These are phyloP conservation scores for Troilus luridus DNA, from an alignment of 2,888 invertebrate species.

Conservation along the genomic window DNA sequence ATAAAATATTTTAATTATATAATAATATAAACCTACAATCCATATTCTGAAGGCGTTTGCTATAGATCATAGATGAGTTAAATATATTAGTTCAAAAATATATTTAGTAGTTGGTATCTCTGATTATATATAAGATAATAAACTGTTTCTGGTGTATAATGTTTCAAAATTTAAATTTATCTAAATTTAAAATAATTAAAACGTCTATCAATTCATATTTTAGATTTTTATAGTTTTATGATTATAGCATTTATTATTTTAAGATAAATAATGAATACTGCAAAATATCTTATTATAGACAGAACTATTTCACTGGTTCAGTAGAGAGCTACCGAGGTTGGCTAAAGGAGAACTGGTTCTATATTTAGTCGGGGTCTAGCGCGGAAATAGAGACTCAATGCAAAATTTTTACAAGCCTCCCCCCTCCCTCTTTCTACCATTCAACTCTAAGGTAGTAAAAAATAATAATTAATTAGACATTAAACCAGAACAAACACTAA, in stretches of 20 bases:
- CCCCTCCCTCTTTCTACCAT: background rate
- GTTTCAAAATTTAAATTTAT: background rate
- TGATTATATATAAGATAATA: no score
- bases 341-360: conserved; percentile 32
- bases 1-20: background rate
- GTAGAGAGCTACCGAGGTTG: conserved; percentile 43
- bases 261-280: background rate
- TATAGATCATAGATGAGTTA: background rate
- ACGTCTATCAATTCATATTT: background rate
- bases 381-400: conserved; percentile 28
- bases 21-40: background rate
- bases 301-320: conserved; percentile 48
- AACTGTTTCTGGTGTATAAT: no score
- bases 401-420: conserved; percentile 37
- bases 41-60: background rate
- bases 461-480: background rate
- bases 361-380: conserved; percentile 50
- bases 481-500: background rate
- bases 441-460: background rate
- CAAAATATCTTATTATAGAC: background rate
- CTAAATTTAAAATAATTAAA: background rate
- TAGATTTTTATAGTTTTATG: background rate
- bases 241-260: background rate
- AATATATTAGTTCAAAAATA: background rate
- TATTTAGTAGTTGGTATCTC: no score